These are phyloP conservation scores for Dromiciops gliroides DNA, from an alignment of 2,113 vertebrate genomes.

Conservation along the genomic window DNA sequence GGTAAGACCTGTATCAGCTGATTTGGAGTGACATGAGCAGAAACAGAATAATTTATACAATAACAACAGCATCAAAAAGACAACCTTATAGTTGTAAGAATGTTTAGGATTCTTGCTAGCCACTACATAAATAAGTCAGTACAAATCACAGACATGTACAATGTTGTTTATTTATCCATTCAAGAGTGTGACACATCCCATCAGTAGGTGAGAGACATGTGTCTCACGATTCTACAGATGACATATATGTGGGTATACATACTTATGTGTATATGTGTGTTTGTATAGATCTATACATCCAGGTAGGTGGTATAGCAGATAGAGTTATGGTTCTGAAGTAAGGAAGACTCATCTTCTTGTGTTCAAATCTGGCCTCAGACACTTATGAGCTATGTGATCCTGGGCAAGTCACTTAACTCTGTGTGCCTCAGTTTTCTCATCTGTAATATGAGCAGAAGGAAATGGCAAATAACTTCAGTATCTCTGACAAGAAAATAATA, in stretches of 20 bases:
- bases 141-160: neutral
- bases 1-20: neutral
- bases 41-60: neutral
- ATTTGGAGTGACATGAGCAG: neutral
- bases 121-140: neutral
- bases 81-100: neutral
- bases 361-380: too few species aligned
- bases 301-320: too few species aligned
- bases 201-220: neutral
- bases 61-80: neutral
- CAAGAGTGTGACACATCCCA: neutral
- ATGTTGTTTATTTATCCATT: neutral
- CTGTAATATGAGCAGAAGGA: too few species aligned
- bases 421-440: too few species aligned
- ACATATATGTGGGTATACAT: neutral
- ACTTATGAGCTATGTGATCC: too few species aligned
- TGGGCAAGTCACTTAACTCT: too few species aligned
- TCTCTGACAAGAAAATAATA: neutral
- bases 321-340: too few species aligned
- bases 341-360: too few species aligned
- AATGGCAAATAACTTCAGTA: neutral
- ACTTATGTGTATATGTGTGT: too few species aligned
- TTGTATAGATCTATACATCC: too few species aligned
- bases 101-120: neutral
- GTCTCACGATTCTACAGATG: neutral